A percentile compares a stretch with the other conserved stretches of the same genome.
phyloP scores from a whole-genome alignment of 2,113 vertebrate genomes.

The Elephas maximus region DNA sequence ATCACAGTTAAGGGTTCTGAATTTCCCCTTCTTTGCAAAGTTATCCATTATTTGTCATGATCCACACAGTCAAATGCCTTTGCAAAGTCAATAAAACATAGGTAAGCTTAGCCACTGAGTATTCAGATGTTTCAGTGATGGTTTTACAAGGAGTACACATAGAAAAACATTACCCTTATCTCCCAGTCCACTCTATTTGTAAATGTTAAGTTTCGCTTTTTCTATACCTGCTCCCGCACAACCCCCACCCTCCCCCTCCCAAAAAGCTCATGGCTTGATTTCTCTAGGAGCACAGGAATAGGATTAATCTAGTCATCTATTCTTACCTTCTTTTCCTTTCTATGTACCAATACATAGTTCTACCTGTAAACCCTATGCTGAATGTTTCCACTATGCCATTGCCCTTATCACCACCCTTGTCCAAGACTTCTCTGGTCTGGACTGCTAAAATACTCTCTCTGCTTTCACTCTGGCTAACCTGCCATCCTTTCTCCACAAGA shows the following conservation, averaged over 20 bases:
- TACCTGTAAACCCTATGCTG: background rate
- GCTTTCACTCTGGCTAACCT: background rate
- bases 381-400: background rate
- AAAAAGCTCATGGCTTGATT: background rate
- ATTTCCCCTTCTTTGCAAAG: too few species aligned
- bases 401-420: background rate
- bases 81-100: too few species aligned
- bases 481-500: background rate
- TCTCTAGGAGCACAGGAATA: background rate
- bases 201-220: background rate
- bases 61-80: too few species aligned
- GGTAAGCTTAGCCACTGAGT: background rate
- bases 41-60: too few species aligned
- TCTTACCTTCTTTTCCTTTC: background rate
- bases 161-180: background rate
- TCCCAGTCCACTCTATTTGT: background rate
- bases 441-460: background rate
- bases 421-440: fast-evolving
- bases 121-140: background rate
- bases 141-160: background rate
- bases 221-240: too few species aligned
- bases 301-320: background rate
- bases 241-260: too few species aligned
- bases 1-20: too few species aligned
- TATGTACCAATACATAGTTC: background rate